Base-by-base conservation (phyloP, 30 jellyfish, hydroid and myxozoan species). In the Haliclystus octoradiatus region DNA sequence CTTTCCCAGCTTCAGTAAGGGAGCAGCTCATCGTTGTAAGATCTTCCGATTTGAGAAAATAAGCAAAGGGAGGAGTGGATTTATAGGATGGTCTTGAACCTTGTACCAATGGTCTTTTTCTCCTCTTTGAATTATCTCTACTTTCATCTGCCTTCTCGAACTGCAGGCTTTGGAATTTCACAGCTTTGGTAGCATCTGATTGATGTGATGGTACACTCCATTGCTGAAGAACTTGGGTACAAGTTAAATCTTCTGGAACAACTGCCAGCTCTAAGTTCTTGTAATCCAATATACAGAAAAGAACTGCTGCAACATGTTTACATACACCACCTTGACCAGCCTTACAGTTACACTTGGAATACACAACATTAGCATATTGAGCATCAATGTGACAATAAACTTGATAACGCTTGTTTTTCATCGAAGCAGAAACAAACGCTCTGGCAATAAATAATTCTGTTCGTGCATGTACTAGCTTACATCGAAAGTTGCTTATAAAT, bases 251-350 rank as follows among this genome's bases (percentile, higher is more conserved):
- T 15, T 68, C 68, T n/a, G 78, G 78, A 9, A 68, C 32, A 47
- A 19, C 28, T 47, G 12, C 22, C 13, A 49, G 14, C 15, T 30
- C 47, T 28, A 68, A 49, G 47, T 47, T 68, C 2, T 46, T 25
- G 32, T n/a, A 68, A 33, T 68, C 78, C 34, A 68, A 7, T 9
- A 68, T 40, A 49, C 68, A 35, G 69, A 0, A 68, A 0, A 68
- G 35, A 29, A 68, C 68, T 26, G 78, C 78, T 28, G 75, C 78
- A 68, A 47, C n/a, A n/a, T n/a, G n/a, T n/a, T n/a, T n/a, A n/a
- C n/a, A n/a, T n/a, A n/a, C n/a, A n/a, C 78, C 78, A 27, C 70
- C 78, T 47, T 68, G 78, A 0, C 71, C 71, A 62, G 71, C 71
- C 47, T 62, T 62, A 9, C 71, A 68, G 35, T 32, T 49, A 47